Evolutionary conservation across 2,113 vertebrate species (phyloP).

Genomic region (Bostrychus sinensis): DNA sequence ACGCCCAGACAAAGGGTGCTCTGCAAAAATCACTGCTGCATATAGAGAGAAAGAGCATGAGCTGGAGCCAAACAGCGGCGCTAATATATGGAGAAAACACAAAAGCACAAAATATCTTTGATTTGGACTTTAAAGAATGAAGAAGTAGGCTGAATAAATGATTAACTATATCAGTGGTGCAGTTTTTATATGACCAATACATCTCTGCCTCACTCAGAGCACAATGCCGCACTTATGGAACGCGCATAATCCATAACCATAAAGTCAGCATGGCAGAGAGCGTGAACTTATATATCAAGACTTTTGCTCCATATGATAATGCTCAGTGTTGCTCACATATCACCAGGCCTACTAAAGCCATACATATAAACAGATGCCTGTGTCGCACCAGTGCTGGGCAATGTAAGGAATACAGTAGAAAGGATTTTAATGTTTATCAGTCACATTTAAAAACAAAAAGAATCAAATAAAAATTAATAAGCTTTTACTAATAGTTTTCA

Average conservation of each 20-base stretch:
- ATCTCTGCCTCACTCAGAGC: constrained; percentile 69
- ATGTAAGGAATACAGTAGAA: constrained; percentile 19
- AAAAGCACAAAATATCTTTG: constrained; percentile 1
- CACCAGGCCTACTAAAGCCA: constrained; percentile 27
- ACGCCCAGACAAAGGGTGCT: constrained; percentile 36
- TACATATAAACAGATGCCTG: constrained; percentile 45
- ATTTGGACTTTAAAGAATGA: constrained; percentile 33
- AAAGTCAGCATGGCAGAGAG: constrained; percentile 51
- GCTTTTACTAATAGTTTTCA: no score
- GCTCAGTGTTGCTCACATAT: constrained; percentile 61
- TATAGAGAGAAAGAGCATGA: neutral
- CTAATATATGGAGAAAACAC: neutral
- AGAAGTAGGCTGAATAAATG: constrained; percentile 74
- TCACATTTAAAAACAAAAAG: no score
- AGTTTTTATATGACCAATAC: constrained; percentile 70
- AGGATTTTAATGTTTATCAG: neutral
- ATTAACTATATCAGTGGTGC: constrained; percentile 67
- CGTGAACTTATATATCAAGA: constrained; percentile 53
- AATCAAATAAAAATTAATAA: no score
- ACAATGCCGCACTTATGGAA: constrained; percentile 64
- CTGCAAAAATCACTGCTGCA: neutral
- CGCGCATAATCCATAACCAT: constrained; percentile 76
- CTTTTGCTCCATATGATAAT: constrained; percentile 67
- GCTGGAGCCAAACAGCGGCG: neutral
- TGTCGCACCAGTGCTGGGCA: constrained; percentile 34